Evolutionary conservation across 2,888 invertebrate genomes (phyloP).

Genomic region (Plusia festucae): DNA sequence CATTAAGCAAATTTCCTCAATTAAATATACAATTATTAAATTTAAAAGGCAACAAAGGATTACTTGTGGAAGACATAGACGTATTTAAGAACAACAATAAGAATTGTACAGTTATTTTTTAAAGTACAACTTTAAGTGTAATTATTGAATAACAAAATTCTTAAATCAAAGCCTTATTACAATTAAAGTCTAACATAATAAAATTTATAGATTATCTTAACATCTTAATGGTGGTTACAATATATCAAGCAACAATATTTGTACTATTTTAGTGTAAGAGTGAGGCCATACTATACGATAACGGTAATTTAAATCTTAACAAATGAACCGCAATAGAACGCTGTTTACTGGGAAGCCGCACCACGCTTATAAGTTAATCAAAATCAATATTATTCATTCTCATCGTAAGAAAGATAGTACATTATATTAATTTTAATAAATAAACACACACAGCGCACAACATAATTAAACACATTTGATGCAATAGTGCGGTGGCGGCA

Average conservation of each 20-base stretch:
- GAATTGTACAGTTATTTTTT: conserved; percentile 69
- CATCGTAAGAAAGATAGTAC: no score
- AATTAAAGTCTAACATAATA: conserved; percentile 23
- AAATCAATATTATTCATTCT: no score
- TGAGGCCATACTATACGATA: no score
- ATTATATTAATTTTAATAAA: no score
- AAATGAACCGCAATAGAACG: no score
- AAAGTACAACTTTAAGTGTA: conserved; percentile 43
- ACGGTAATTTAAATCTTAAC: no score
- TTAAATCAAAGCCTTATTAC: conserved; percentile 23
- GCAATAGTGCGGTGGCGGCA: no score
- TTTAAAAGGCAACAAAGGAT: conserved; percentile 81
- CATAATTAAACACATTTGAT: no score
- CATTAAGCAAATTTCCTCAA: conserved; percentile 84
- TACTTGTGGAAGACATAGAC: conserved; percentile 71
- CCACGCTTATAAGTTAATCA: no score
- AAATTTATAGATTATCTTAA: conserved; percentile 9
- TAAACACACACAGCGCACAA: no score
- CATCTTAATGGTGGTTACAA: neutral
- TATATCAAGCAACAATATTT: neutral
- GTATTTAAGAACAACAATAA: conserved; percentile 70
- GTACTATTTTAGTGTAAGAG: neutral
- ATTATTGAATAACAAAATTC: conserved; percentile 13
- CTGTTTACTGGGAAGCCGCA: no score
- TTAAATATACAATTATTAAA: conserved; percentile 84